These are phyloP conservation scores for Scomberomorus guttatus DNA, from an alignment of 2,797 vertebrate species.

Conservation along the genomic window DNA sequence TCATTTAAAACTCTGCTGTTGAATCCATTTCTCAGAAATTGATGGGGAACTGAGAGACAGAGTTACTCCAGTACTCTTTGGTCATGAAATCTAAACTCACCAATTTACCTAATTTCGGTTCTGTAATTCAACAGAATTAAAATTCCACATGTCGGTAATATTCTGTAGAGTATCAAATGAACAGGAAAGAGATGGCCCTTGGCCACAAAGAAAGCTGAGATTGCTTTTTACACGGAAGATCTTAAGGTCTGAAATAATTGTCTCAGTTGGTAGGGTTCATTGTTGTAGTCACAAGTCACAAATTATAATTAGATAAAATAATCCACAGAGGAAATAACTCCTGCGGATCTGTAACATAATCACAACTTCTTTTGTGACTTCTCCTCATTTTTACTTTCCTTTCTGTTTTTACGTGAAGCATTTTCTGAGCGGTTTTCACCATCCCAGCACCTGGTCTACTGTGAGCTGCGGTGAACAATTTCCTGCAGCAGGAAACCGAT, in stretches of 20 bases:
- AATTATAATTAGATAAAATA: neutral
- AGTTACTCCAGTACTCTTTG: neutral
- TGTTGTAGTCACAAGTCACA: neutral
- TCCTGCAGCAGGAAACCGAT: constrained; percentile 7
- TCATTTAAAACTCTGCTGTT: neutral
- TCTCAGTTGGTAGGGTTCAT: neutral
- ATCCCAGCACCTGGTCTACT: constrained; percentile 22
- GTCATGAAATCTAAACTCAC: neutral
- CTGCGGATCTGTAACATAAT: neutral
- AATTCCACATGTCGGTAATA: neutral
- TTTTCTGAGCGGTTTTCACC: constrained; percentile 1
- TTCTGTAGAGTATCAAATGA: neutral
- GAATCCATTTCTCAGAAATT: constrained; percentile 1
- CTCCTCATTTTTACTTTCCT: neutral
- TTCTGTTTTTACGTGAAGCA: neutral
- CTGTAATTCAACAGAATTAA: neutral
- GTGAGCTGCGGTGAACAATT: constrained; percentile 11
- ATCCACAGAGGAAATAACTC: no score
- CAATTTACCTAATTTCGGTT: neutral
- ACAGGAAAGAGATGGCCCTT: neutral
- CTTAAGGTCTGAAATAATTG: neutral
- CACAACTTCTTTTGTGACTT: neutral
- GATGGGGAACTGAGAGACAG: neutral
- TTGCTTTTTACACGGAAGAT: neutral
- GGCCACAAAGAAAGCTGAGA: neutral